These are phyloP conservation scores for Aradophagus sp. DNA, from an alignment of 1,140 invertebrate genomes.

Conservation along the genomic window DNA sequence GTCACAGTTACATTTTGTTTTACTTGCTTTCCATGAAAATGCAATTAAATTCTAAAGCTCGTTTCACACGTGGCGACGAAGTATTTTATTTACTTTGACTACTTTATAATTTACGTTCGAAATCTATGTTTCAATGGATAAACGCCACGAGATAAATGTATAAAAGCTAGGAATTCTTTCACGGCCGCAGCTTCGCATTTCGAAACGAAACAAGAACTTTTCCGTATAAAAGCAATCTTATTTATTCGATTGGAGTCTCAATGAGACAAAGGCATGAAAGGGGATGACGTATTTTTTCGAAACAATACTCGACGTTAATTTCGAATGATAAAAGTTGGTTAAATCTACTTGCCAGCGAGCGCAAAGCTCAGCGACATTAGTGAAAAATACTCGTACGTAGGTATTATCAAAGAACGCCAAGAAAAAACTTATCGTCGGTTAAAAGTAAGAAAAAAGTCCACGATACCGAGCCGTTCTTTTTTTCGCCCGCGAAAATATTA, in stretches of 20 bases:
- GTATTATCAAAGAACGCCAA: slow-evolving; percentile 4
- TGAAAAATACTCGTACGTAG: slow-evolving; percentile 4
- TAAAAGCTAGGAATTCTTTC: too few species aligned
- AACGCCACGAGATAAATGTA: too few species aligned
- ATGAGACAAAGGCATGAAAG: neutral
- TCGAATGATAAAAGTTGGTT: slow-evolving; percentile 2
- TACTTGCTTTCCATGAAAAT: too few species aligned
- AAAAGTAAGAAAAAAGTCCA: slow-evolving; percentile 3
- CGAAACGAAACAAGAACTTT: too few species aligned
- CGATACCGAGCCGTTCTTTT: slow-evolving; percentile 1
- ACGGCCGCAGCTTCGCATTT: too few species aligned
- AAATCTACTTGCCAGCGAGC: neutral
- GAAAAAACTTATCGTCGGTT: slow-evolving; percentile 6
- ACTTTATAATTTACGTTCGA: too few species aligned
- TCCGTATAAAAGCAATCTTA: neutral
- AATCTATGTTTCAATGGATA: too few species aligned
- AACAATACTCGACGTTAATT: slow-evolving; percentile 1
- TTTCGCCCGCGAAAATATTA: slow-evolving; percentile 9
- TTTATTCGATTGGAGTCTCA: slow-evolving; percentile 1
- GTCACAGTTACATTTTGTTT: too few species aligned
- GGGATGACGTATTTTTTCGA: neutral
- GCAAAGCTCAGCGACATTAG: slow-evolving; percentile 7
- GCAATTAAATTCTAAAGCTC: too few species aligned
- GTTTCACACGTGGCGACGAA: too few species aligned
- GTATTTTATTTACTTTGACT: too few species aligned